Evolutionary conservation across 2,797 vertebrate genomes (phyloP), one percentile per base, ranked within the genome.

Genomic region (Paramormyrops hopkinsi): DNA sequence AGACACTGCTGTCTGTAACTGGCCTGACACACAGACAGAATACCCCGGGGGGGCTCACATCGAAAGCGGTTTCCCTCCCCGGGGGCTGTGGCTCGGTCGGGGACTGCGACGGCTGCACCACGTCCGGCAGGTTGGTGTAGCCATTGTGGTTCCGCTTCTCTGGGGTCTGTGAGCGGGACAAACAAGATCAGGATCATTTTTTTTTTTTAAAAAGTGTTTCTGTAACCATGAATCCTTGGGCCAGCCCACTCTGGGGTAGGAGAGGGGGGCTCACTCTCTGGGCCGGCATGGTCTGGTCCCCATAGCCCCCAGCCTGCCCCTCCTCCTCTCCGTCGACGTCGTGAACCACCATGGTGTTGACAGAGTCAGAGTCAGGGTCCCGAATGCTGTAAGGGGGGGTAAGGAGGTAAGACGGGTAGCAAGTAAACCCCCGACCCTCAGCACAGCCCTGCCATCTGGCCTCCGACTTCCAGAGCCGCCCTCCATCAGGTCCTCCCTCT

Each of bases 331-430:
- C 94, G 91, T 98, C 97, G 79, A 96, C 96, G 79, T 98, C 98
- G 4, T 98, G 98, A 87, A 98, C 97, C 93, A 98, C 98, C 98
- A 98, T 98, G 44, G 97, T 98, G 95, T 97, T 97, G 87, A 98
- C 94, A 0, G 97, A 98, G 92, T 98, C 98, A 0, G 97, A 97
- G 93, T 98, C 98, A 29, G 96, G 96, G 19, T 98, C 98, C 6
- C 97, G 95, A 46, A 94, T 94, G 8, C 96, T 96, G 90, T 9
- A 46, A 46, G 48, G 44, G 11, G 4, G 11, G 17, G 11, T 6
- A 53, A 14, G 37, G 22, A 9, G 62, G 69, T 3, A 14, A 50
- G 50, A 51, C 37, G 2, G 37, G 29, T 3, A 59, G 50, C 37
- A 48, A n/a, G 44, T n/a, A 48, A n/a, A 9, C 56, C 17, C n/a